Evolutionary conservation across 1,140 invertebrate species (phyloP), one percentile per base, ranked within the genome.

Genomic region (Physella acuta): DNA sequence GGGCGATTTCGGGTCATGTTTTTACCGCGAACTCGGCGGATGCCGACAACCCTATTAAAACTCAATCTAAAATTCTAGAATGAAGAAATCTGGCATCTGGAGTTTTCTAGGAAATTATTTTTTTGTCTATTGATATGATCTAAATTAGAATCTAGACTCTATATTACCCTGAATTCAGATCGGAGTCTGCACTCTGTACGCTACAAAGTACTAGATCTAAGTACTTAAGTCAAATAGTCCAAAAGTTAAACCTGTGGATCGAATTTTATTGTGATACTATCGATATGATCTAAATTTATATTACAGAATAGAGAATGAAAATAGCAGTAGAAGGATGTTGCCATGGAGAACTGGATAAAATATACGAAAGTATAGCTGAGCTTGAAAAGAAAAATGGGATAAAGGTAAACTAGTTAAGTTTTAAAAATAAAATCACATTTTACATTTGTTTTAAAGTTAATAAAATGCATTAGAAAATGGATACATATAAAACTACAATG

Each of bases 241-340:
- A 11, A 44, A 44, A 11, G 39, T 44, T 11, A 44, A n/a, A n/a
- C n/a, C n/a, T n/a, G n/a, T n/a, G n/a, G n/a, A n/a, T n/a, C n/a
- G n/a, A n/a, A n/a, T n/a, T n/a, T n/a, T 44, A 11, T 44, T 44
- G 8, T 44, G 39, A 11, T 44, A 11, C 20, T 44, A 8, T 44
- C 39, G 20, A 20, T 11, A 8, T 44, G 39, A 44, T 8, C 39
- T 44, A 44, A 44, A 44, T 11, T 11, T 44, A 44, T n/a, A n/a
- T n/a, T n/a, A n/a, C n/a, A 59, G 33, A 36, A 33, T 5, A 62
- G 34, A 84, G 51, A 63, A 98, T 98, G 95, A 93, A 92, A 85
- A 92, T 99, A 59, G 97, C 95, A 5, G 87, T 99, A 0, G 95
- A 97, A 88, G 97, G 97, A 63, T 99, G 97, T 88, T 92, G 94